Evolutionary conservation across 2,888 invertebrate genomes (phyloP), one percentile per base, ranked within the genome.

Genomic region (Mimumesa dahlbomi): DNA sequence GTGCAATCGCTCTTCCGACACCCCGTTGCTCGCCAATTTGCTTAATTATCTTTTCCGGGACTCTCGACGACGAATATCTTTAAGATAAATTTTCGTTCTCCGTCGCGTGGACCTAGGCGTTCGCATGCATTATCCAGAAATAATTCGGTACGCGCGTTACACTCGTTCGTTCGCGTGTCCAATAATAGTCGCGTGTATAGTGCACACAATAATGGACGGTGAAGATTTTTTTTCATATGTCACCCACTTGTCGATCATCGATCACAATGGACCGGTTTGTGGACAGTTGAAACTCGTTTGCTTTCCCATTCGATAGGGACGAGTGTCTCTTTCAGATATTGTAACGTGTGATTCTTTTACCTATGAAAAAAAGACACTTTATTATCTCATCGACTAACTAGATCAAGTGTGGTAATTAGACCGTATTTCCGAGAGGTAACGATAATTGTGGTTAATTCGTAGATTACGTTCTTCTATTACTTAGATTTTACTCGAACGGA

Each of bases 41-140:
- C 64, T 82, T 79, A 84, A 85, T 84, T 84, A 82, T 85, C 82
- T 79, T 75, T 82, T 80, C 79, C 83, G 82, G 77, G 78, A 75
- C 66, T 59, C 62, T 14, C 25, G 13, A 13, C 7, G 40, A 34
- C 4, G n/a, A n/a, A n/a, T 7, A 34, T 34, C n/a, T 34, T n/a
- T n/a, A n/a, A n/a, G n/a, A n/a, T n/a, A n/a, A n/a, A n/a, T n/a
- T n/a, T n/a, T n/a, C n/a, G n/a, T n/a, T n/a, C n/a, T n/a, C n/a
- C n/a, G n/a, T 6, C 29, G 29, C 9, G 9, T 29, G 7, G 29
- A 29, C 6, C 6, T 6, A 9, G 29, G 6, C 29, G 29, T 29
- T 9, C 29, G 29, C 29, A 29, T 29, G 9, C 6, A 29, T 29
- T 9, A 29, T 29, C 29, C 7, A 6, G 2, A 9, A 29, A 29